phyloP scores from a whole-genome alignment of 92 coral and sea anemone genomes.

The Epizoanthus rinbou region DNA sequence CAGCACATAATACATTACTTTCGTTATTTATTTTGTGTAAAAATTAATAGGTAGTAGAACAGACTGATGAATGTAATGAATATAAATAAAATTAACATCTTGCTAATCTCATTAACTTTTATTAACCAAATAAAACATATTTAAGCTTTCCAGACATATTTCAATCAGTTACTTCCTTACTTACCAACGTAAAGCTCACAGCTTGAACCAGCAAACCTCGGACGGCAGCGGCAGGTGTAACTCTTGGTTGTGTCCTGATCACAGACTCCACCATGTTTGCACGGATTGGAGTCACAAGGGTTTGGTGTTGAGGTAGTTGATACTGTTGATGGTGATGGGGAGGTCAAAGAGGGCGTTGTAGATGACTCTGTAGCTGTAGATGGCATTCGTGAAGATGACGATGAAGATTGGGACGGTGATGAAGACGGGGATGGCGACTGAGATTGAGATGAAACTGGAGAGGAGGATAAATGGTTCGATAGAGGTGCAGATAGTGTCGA shows the following conservation, averaged over 20 bases:
- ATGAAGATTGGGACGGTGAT: too few species aligned
- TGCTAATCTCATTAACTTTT: too few species aligned
- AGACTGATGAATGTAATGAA: too few species aligned
- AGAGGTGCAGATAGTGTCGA: too few species aligned
- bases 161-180: neutral
- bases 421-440: neutral
- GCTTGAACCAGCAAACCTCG: slow-evolving; percentile 5
- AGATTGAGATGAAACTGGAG: neutral
- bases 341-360: neutral
- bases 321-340: neutral
- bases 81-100: too few species aligned
- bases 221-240: slow-evolving; percentile 25
- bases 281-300: slow-evolving; percentile 1
- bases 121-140: too few species aligned
- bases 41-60: too few species aligned
- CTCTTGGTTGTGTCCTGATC: neutral
- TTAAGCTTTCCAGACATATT: too few species aligned
- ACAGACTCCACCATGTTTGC: slow-evolving; percentile 22
- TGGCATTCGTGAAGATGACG: neutral
- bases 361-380: neutral
- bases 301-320: neutral
- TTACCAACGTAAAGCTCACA: slow-evolving; percentile 17
- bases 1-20: too few species aligned
- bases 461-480: neutral
- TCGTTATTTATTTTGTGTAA: too few species aligned